Evolutionary conservation across 2,797 vertebrate genomes (phyloP), one percentile per base, ranked within the genome.

Genomic region (Sebastes taczanowskii): DNA sequence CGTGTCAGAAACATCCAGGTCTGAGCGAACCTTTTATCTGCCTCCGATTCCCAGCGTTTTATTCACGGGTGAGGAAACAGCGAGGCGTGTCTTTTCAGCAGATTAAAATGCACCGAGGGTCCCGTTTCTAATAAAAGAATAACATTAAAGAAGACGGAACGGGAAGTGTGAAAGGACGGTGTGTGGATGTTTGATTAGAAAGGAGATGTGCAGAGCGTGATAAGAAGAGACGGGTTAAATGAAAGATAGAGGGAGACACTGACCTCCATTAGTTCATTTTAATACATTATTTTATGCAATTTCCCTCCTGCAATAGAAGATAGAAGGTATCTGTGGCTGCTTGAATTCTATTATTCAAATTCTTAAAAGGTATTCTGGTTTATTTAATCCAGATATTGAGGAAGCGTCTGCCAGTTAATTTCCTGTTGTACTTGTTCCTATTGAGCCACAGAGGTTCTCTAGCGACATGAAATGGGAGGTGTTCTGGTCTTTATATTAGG

Each of bases 21-120:
- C 74, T 71, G 52, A 14, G 46, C 20, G 61, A 72, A 58, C 29
- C 11, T 66, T 66, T 69, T 7, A 42, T 32, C 46, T 2, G 4
- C 16, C 29, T 63, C 22, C 8, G 27, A 56, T 82, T 64, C 7
- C 32, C 32, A 42, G 13, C 30, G 0, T 53, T 71, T 67, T 58
- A 29, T 73, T 63, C 35, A 42, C 10, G 34, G 14, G 7, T 35
- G 16, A 76, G 29, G 25, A 70, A 34, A 38, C 56, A 11, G 60
- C 1, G 23, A 49, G 59, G 3, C 1, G 3, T 22, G 59, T 0
- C 20, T 27, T 23, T 74, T 58, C 3, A 20, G 65, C 49, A 76
- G 42, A 71, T 85, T 82, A 71, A 88, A 85, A 85, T 81, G 71
- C 77, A 34, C 30, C 6, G 10, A n/a, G 2, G 38, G 11, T 63